These are phyloP conservation scores for Lasioglossum pauxillum DNA, from an alignment of 2,888 invertebrate genomes.

Conservation along the genomic window DNA sequence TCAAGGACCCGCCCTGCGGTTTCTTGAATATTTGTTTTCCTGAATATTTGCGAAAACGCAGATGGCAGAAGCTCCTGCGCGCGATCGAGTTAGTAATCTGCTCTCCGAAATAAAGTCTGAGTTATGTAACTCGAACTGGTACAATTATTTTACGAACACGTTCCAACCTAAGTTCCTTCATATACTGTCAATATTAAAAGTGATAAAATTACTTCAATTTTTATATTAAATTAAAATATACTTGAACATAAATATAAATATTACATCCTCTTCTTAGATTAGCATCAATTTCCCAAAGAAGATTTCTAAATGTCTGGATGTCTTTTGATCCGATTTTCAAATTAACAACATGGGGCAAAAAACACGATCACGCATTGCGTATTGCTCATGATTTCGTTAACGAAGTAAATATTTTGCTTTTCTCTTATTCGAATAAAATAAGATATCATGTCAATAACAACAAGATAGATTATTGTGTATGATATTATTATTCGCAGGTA, in stretches of 20 bases:
- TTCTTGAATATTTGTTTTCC: too few relatives aligned
- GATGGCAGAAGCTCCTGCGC: too few relatives aligned
- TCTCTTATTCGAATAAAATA: not conserved
- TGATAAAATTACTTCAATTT: not conserved
- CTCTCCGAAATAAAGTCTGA: too few relatives aligned
- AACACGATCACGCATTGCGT: conserved; percentile 84
- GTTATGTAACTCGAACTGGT: too few relatives aligned
- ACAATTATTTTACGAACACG: too few relatives aligned
- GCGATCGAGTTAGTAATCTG: too few relatives aligned
- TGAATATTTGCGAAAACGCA: too few relatives aligned
- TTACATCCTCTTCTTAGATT: conserved; percentile 75
- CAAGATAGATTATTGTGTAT: not conserved
- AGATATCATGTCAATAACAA: not conserved
- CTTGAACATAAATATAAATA: not conserved
- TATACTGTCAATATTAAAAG: not conserved
- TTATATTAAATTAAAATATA: not conserved
- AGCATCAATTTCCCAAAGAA: conserved; percentile 80
- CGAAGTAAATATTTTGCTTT: conserved; percentile 79
- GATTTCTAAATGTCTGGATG: conserved; percentile 85
- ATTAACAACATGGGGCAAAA: conserved; percentile 83
- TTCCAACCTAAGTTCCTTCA: too few relatives aligned
- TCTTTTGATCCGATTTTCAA: conserved; percentile 85
- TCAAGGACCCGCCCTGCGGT: too few relatives aligned
- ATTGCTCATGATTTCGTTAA: conserved; percentile 86
- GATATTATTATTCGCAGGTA: conserved; percentile 66